Conservation (phyloP, 2,888 invertebrate genomes). For the Sminthurinus aureus region DNA sequence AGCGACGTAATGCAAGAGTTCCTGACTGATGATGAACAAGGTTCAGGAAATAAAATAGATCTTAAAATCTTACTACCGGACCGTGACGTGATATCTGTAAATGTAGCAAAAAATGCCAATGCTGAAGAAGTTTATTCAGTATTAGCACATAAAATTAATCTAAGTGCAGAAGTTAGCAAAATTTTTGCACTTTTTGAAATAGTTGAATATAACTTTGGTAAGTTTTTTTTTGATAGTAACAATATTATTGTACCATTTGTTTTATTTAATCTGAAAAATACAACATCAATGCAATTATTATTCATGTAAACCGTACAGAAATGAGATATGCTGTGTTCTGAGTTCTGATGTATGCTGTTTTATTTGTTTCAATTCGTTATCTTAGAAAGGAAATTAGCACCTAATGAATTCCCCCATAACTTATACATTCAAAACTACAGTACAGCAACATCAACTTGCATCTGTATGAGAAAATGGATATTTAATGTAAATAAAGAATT, state of each 20-base stretch:
- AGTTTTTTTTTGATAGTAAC: constrained; percentile 61
- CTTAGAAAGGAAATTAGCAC: constrained; percentile 91
- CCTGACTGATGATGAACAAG: constrained; percentile 83
- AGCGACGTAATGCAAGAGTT: constrained; percentile 97
- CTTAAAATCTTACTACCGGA: constrained; percentile 85
- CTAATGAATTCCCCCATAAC: constrained; percentile 95
- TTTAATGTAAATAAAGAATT: constrained; percentile 77
- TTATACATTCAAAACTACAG: constrained; percentile 99
- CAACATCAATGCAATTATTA: not conserved
- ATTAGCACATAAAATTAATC: constrained; percentile 82
- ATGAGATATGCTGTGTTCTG: too few relatives aligned
- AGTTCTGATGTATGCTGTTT: too few relatives aligned
- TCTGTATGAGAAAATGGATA: constrained; percentile 87
- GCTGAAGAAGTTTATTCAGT: constrained; percentile 88
- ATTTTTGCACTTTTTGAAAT: constrained; percentile 97
- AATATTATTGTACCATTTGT: not conserved
- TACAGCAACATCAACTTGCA: constrained; percentile 94
- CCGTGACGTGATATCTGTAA: constrained; percentile 85
- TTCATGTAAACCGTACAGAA: too few relatives aligned
- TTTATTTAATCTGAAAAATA: not conserved
- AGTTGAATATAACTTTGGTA: constrained; percentile 95
- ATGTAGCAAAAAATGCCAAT: constrained; percentile 85
- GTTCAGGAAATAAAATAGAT: constrained; percentile 67
- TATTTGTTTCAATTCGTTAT: constrained; percentile 47
- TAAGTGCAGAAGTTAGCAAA: constrained; percentile 81